Base-by-base conservation (phyloP, 2,888 invertebrate species). In the Hirtodrosophila confusa region DNA sequence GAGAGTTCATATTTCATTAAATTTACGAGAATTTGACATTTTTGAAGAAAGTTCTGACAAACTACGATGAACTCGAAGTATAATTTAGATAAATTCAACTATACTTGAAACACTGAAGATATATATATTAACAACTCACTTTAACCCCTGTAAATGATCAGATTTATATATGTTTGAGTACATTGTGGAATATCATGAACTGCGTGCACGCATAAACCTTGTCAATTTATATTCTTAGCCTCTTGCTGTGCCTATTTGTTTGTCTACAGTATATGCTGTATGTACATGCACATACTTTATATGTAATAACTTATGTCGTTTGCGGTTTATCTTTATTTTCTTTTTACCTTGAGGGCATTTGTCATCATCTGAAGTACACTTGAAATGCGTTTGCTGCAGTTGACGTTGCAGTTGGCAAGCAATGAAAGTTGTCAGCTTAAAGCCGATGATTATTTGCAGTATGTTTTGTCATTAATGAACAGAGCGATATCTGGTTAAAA, bases 301-400 rank as follows among this genome's bases (percentile, higher is more conserved):
- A 54, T 75, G 53, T 78, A 75, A 76, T 73, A 76, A 69, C 58
- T 79, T 66, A 55, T 69, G 65, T 76, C 80, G 69, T 67, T 64
- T 80, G 80, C 47, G 83, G 83, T 69, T 86, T 79, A 60, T 73
- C 73, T 62, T 65, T 67, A 55, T 67, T 55, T 62, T 43, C 40
- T 48, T 61, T 65, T 58, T 75, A 64, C 53, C 67, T 72, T 57
- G 33, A 62, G 50, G 53, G 62, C 62, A 68, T 82, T 80, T 82
- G 71, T 65, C 86, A 67, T 67, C 67, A 54, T 37, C 44, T 66
- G 60, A 60, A 86, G 80, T 76, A 77, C 76, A 62, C 84, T 86
- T 74, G 80, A 76, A 79, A 69, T 83, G 76, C 63, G 51, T 41
- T 75, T 47, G 44, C 54, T 17, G 55, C 53, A 39, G 37, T 69